Base-by-base conservation (phyloP, 23 tunicate genomes). In the Phallusia fumigata region DNA sequence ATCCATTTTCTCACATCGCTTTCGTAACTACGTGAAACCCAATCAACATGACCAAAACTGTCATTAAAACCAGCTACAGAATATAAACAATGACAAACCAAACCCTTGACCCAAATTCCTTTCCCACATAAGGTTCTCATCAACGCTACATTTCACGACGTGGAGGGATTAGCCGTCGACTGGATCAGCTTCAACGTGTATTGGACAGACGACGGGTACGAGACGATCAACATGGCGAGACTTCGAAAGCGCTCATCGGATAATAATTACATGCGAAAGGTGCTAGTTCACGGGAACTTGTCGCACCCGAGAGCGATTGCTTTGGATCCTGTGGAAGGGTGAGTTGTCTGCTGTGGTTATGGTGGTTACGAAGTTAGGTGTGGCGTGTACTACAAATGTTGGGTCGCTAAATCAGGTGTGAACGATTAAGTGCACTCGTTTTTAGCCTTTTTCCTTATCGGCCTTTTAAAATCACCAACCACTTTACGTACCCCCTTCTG, bases 181-280 rank as follows among this genome's bases (percentile, higher is more conserved):
- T 83, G 86, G 86, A 74, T 83, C 53, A 74, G 86, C 36, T 65
- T 65, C 18, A 83, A 83, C 36, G 31, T 83, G 34, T 83, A 83
- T 47, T 83, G 86, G 86, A 83, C 86, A 0, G 86, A 83, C 79
- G 86, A 83, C 34, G 86, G 86, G 0, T 74, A 36, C 33, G 75
- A 83, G 53, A 74, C 86, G 0, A 50, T 83, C 40, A 47, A 53
- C 16, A 65, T 83, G 19, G 49, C 86, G 34, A 36, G 75, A 18
- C 79, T 83, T 21, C 69, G 15, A 22, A 24, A 5, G 3, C 3
- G 15, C 11, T 1, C 69, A 58, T 58, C 69, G 28, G 69, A 58
- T 58, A 13, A 22, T 24, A 36, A 28, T 32, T 47, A 74, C 86
- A 32, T 74, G 31, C 65, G 65, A 21, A 83, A 83, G 49, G 86